Evolutionary conservation across 2,113 vertebrate genomes (phyloP).

Genomic region (Eulemur rufifrons): DNA sequence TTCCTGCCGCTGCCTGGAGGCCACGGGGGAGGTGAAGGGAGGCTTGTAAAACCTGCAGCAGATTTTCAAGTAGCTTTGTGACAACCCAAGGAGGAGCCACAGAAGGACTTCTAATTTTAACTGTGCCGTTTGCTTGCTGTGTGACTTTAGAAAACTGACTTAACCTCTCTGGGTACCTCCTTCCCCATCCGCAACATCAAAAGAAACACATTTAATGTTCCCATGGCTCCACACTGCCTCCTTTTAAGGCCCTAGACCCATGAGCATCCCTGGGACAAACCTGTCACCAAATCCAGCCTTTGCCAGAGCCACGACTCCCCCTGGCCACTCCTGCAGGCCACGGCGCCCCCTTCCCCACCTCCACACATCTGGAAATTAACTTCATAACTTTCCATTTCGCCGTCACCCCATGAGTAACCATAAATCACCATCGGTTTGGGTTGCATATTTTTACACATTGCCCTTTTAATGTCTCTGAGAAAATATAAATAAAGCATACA

Average conservation of each 20-base stretch:
- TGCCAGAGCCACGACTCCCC: background rate
- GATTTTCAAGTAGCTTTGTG: background rate
- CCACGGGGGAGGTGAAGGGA: background rate
- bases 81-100: background rate
- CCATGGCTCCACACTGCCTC: background rate
- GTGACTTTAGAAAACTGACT: background rate
- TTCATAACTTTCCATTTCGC: background rate
- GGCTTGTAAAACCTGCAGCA: background rate
- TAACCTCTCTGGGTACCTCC: slow-evolving; percentile 7
- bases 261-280: background rate
- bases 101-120: background rate
- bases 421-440: slow-evolving; percentile 64
- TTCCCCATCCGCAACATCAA: background rate
- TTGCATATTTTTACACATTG: slow-evolving; percentile 72
- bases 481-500: slow-evolving; percentile 85
- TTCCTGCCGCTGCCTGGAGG: background rate
- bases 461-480: slow-evolving; percentile 79
- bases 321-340: background rate
- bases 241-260: background rate
- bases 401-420: background rate
- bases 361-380: slow-evolving; percentile 68
- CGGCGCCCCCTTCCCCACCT: background rate
- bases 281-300: background rate
- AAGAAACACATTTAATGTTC: background rate
- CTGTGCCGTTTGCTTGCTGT: background rate